phyloP scores from a whole-genome alignment of 2,797 vertebrate species.

The Tolypeutes matacus region DNA sequence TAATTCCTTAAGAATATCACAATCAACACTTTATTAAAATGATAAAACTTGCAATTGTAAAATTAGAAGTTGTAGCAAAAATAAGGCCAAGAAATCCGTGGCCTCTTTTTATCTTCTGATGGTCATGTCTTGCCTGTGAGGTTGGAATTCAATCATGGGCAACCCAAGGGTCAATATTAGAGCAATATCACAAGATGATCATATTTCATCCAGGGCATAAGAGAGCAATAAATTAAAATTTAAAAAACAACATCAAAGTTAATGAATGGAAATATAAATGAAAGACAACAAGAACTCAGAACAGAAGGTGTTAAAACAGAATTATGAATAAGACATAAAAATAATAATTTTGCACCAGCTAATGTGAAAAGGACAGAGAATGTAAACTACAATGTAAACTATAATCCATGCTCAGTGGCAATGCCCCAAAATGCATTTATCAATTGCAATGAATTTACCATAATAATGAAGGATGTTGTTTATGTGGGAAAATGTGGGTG shows the following conservation, averaged over 20 bases:
- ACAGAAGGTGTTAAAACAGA: neutral
- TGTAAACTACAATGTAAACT: too few relatives aligned
- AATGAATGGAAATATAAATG: neutral
- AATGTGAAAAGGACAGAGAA: too few relatives aligned
- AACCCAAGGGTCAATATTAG: neutral
- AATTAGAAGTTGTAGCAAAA: too few relatives aligned
- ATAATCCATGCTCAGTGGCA: too few relatives aligned
- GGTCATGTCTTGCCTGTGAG: neutral
- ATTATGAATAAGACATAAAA: too few relatives aligned
- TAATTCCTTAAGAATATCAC: neutral
- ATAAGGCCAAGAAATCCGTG: neutral
- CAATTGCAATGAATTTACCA: too few relatives aligned
- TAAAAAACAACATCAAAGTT: neutral
- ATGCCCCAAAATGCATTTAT: too few relatives aligned
- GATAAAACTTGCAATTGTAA: neutral
- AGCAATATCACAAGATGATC: too few relatives aligned
- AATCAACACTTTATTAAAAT: too few relatives aligned
- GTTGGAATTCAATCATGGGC: fast-evolving
- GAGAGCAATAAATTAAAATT: too few relatives aligned
- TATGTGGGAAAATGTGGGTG: too few relatives aligned
- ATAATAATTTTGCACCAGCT: neutral
- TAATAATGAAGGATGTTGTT: too few relatives aligned
- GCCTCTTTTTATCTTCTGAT: neutral
- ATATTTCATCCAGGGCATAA: neutral
- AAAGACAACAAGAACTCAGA: neutral